Conservation (phyloP, 2,113 vertebrate species). For the Scomber scombrus region DNA sequence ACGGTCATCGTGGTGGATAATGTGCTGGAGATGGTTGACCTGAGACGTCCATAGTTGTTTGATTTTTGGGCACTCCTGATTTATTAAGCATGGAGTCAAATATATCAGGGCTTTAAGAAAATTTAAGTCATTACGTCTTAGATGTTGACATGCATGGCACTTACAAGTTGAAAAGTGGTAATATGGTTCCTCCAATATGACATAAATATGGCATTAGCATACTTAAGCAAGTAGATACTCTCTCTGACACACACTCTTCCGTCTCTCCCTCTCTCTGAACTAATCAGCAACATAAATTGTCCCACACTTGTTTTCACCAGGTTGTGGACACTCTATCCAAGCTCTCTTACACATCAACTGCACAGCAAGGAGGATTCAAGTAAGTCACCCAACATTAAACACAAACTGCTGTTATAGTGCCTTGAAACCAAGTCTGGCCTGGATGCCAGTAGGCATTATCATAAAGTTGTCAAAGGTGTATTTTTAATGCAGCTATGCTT, state of each 20-base stretch:
- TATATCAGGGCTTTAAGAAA: not conserved
- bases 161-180: not conserved
- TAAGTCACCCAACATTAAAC: conserved; percentile 66
- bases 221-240: not conserved
- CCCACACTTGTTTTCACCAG: conserved; percentile 75
- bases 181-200: not conserved
- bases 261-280: not conserved
- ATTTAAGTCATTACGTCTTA: no score
- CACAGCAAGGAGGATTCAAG: conserved; percentile 91
- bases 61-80: not conserved
- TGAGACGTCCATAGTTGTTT: not conserved
- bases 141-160: no score
- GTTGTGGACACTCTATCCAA: conserved; percentile 95
- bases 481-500: no score
- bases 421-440: not conserved
- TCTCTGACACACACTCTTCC: not conserved
- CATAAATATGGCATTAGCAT: not conserved
- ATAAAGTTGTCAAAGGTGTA: not conserved
- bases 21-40: no score
- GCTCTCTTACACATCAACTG: conserved; percentile 88
- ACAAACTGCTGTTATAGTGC: not conserved
- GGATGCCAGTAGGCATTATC: not conserved
- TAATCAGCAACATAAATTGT: not conserved
- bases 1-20: no score
- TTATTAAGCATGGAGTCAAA: not conserved